phyloP scores from a whole-genome alignment of 2,113 vertebrate species.

The Lamprotornis superbus region DNA sequence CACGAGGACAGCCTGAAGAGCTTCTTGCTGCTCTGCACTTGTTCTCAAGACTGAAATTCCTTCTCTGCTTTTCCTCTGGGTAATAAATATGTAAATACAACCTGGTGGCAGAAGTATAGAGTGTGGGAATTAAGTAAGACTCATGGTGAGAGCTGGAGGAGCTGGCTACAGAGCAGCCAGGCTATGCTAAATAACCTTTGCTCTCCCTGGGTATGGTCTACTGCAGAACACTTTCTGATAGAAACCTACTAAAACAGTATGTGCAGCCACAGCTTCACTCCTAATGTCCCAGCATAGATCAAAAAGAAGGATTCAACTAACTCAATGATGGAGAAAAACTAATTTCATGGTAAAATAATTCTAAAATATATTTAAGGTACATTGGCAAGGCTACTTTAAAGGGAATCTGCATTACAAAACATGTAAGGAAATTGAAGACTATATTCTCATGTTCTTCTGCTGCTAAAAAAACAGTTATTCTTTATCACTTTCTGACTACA shows the following conservation, averaged over 20 bases:
- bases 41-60: not conserved
- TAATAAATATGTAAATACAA: constrained; percentile 50
- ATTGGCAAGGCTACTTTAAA: constrained; percentile 74
- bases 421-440: constrained; percentile 66
- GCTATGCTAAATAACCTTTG: not conserved
- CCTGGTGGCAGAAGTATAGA: not conserved
- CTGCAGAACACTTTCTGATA: constrained; percentile 45
- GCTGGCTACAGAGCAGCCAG: not conserved
- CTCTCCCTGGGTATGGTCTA: not conserved
- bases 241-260: constrained; percentile 60
- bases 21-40: not conserved
- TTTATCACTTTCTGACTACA: constrained; percentile 37
- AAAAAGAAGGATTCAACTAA: constrained; percentile 76
- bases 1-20: not conserved
- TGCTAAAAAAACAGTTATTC: constrained; percentile 71
- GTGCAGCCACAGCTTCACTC: constrained; percentile 64
- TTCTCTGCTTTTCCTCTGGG: not conserved
- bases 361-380: constrained; percentile 82
- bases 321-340: constrained; percentile 82
- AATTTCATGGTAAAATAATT: constrained; percentile 88
- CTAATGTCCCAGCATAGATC: constrained; percentile 78
- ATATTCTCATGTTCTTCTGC: constrained; percentile 66
- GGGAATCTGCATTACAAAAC: constrained; percentile 79
- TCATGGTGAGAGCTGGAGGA: not conserved
- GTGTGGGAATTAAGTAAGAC: constrained; percentile 26